Percentiles rank a stretch among this genome's conserved stretches.
Conservation (phyloP, 2,888 invertebrate species). For the Zaprionus bogoriensis region DNA sequence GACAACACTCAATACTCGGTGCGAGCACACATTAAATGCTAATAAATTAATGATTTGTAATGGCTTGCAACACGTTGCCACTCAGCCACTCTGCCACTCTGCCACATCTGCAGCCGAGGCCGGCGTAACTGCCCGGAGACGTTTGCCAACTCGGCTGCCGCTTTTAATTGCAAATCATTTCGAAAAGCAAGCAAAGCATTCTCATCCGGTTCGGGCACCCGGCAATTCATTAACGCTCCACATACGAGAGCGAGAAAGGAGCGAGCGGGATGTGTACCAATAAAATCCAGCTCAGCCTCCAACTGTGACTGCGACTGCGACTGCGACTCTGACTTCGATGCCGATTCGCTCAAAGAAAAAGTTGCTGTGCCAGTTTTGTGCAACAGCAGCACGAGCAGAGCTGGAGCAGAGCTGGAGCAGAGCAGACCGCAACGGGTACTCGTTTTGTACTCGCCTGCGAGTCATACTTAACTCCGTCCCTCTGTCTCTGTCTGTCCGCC, state of each 20-base stretch:
- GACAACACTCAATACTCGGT: no score
- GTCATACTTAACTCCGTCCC: constrained; percentile 12
- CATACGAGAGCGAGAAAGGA: constrained; percentile 30
- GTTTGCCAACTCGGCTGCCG: constrained; percentile 56
- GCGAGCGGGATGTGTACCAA: constrained; percentile 36
- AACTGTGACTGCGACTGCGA: no score
- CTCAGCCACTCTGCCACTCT: constrained; percentile 38
- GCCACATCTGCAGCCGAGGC: constrained; percentile 21
- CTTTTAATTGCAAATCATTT: constrained; percentile 65
- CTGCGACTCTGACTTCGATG: constrained; percentile 4
- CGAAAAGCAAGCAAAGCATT: constrained; percentile 58
- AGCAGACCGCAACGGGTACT: constrained; percentile 36
- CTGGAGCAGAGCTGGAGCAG: no score
- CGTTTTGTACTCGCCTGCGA: no score
- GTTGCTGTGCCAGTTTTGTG: constrained; percentile 75
- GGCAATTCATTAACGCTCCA: constrained; percentile 75
- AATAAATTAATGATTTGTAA: constrained; percentile 68
- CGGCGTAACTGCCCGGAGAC: constrained; percentile 33
- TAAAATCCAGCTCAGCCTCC: constrained; percentile 54
- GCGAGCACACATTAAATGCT: constrained; percentile 55
- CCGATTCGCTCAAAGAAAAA: constrained; percentile 60
- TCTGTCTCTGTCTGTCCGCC: constrained; percentile 4
- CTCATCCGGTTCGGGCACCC: constrained; percentile 73
- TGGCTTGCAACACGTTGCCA: constrained; percentile 58
- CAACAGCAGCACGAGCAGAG: constrained; percentile 26